Base-by-base conservation (phyloP, 2,888 invertebrate genomes). In the Crocallis elinguaria region DNA sequence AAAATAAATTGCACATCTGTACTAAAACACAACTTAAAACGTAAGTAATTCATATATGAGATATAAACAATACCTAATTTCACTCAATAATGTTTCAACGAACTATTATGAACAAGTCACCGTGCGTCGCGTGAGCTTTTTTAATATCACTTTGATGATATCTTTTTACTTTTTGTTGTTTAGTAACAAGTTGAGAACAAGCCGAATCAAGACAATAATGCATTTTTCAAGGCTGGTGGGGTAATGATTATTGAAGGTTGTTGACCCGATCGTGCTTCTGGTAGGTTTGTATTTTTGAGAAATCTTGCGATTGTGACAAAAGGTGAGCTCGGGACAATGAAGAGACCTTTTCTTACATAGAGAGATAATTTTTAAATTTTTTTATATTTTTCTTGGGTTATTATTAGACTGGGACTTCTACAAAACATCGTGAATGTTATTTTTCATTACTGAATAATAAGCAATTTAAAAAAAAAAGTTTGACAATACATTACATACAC, bases 191-290 rank as follows among this genome's bases (percentile, higher is more conserved):
- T 88, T 85, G 82, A 88, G 88, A 86, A 88, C 84, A 79, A 88
- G 85, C 82, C 81, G 85, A 79, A 81, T 78, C 84, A 78, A 86
- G 85, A 89, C 88, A 88, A 88, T 88, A 86, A 87, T 84, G 72
- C 82, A 82, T 88, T 76, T 84, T 81, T 82, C 86, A 84, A 88
- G 84, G 77, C 75, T 87, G 88, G 88, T 86, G 88, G 85, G 83
- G 81, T 89, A 88, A 89, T 88, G 88, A 88, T 88, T 84, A 87
- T 86, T 88, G 84, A 82, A 84, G 85, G 84, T 82, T 84, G 80
- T 83, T 84, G 84, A 75, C 80, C 78, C 70, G 78, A 57, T 52
- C 64, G 81, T 82, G 82, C 82, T 84, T 79, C 84, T 84, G 83
- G 73, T 70, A 68, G 66, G 69, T 69, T 73, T 57, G 66, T 63